Evolutionary conservation across 2,888 invertebrate genomes (phyloP), one percentile per base, ranked within the genome.

Genomic region (Drosophila robusta): DNA sequence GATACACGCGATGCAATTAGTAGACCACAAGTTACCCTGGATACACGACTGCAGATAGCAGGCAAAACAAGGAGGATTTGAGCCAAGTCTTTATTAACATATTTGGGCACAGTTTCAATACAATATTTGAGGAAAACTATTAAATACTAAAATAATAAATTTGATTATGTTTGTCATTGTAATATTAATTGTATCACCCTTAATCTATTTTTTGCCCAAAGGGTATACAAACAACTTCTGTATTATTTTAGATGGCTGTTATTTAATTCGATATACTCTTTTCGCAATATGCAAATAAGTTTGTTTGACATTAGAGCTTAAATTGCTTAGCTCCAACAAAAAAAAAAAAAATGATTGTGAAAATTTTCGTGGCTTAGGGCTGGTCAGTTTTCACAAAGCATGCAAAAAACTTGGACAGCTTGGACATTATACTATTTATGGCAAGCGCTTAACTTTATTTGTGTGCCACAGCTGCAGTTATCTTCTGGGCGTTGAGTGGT

Each of bases 241-340:
- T 67, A 75, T 72, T 84, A 70, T 75, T 69, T 78, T 52, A 55
- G 64, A 78, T 69, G 70, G 24, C 61, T 69, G 68, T 49, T 72
- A 75, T 69, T 81, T 52, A 42, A 78, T 67, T 75, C 67, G 72
- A 64, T 62, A n/a, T 16, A 24, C 57, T 39, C 18, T 51, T 47
- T 45, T 51, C 45, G 26, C 34, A 16, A 34, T 32, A 63, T 46
- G 22, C 39, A 64, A 61, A 64, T 61, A 11, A 12, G 41, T 38
- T 60, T 32, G 36, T 18, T 29, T 38, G 52, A 32, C 16, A 39
- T 38, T 42, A 42, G 7, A 56, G 52, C 41, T 66, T 52, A 60
- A 61, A 62, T 38, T 18, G 11, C 39, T 41, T 61, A 22, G 7
- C 9, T 38, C 45, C 7, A 32, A 8, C 1, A 12, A 12, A 34